These are phyloP conservation scores for Cephalopholis sonnerati DNA, from an alignment of 2,113 vertebrate species.

Conservation along the genomic window DNA sequence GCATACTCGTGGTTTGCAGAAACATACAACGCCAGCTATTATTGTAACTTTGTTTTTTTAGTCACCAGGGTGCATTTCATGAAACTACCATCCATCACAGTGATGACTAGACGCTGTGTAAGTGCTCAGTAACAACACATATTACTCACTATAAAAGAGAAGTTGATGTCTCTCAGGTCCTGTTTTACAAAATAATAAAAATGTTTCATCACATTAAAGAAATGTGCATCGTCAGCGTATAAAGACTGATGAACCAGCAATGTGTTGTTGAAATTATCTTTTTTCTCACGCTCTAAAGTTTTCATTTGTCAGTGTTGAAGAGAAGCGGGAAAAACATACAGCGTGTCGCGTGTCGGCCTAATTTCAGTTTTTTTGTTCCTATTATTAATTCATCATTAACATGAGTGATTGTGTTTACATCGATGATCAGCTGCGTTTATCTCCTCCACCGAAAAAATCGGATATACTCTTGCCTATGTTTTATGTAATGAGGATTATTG, in stretches of 20 bases:
- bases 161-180: background rate
- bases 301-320: background rate
- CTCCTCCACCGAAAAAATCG: background rate
- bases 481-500: background rate
- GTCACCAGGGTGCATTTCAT: too few relatives aligned
- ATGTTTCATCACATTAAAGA: slow-evolving; percentile 11
- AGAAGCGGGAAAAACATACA: background rate
- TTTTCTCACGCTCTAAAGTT: background rate
- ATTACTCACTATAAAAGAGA: background rate
- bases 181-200: background rate
- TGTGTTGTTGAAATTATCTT: background rate
- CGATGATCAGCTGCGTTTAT: background rate
- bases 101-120: too few relatives aligned
- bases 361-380: background rate
- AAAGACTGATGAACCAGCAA: slow-evolving; percentile 14
- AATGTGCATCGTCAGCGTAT: slow-evolving; percentile 29
- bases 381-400: background rate
- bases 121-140: background rate
- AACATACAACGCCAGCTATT: background rate
- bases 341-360: background rate
- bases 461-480: too few relatives aligned
- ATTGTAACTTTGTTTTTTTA: too few relatives aligned
- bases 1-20: too few relatives aligned
- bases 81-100: too few relatives aligned
- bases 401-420: background rate